phyloP scores from a whole-genome alignment of 2,888 invertebrate species.

The Diogma glabrata region DNA sequence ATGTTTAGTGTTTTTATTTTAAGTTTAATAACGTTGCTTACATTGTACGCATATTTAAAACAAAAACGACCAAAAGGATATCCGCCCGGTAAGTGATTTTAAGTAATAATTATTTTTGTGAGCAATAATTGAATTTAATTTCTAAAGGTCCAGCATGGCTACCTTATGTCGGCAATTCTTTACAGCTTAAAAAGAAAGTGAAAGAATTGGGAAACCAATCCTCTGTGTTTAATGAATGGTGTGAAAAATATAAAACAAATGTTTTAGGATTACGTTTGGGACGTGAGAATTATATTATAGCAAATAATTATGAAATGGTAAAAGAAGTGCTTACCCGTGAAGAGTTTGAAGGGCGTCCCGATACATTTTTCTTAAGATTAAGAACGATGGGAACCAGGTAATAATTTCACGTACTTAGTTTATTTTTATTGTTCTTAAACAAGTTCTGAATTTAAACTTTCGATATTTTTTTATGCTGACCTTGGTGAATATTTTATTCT shows the following conservation, averaged over 20 bases:
- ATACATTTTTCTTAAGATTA: conserved; percentile 49
- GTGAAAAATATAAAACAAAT: conserved; percentile 38
- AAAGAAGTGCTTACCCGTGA: conserved; percentile 43
- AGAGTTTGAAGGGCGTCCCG: conserved; percentile 52
- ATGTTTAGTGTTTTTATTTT: too few relatives aligned
- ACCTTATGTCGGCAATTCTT: conserved; percentile 30
- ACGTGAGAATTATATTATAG: conserved; percentile 40
- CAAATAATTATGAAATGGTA: conserved; percentile 41
- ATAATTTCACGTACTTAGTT: conserved; percentile 26
- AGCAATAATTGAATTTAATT: neutral
- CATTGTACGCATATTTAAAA: too few relatives aligned
- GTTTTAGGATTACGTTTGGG: conserved; percentile 48
- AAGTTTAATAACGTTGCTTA: too few relatives aligned
- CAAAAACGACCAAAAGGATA: conserved; percentile 2
- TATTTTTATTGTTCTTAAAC: neutral
- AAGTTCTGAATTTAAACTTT: neutral
- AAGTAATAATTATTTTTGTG: neutral
- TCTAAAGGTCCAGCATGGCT: conserved; percentile 3
- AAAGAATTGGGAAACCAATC: conserved; percentile 39
- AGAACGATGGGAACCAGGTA: conserved; percentile 49
- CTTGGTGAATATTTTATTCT: too few relatives aligned
- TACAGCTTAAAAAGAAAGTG: conserved; percentile 29
- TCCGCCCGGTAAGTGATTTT: conserved; percentile 3
- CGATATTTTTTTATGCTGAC: too few relatives aligned
- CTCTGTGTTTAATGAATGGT: conserved; percentile 38